Conservation (phyloP, 1,140 invertebrate species). For the Meteorus sp. region DNA sequence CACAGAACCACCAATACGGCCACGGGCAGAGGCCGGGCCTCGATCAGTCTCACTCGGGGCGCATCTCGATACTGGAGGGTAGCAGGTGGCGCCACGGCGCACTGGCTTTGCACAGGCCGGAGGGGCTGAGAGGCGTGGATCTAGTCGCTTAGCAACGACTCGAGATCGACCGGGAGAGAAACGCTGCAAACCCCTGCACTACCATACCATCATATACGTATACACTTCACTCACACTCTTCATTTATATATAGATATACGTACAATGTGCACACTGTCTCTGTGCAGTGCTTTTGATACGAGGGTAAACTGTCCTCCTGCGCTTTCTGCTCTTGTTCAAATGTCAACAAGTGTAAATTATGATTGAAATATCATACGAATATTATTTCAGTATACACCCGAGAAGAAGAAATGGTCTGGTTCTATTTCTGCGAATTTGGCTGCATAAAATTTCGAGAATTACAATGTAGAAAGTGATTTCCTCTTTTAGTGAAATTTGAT, state of each 20-base stretch:
- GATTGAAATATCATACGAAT: not conserved
- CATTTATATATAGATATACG: too few relatives aligned
- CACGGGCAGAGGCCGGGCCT: slow-evolving; percentile 30
- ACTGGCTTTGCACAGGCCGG: slow-evolving; percentile 21
- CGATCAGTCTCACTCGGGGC: slow-evolving; percentile 46
- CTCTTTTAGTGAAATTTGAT: not conserved
- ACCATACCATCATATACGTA: too few relatives aligned
- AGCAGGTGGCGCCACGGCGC: slow-evolving; percentile 45
- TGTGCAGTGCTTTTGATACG: slow-evolving; percentile 14
- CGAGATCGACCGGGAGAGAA: slow-evolving; percentile 54
- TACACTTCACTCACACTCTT: too few relatives aligned
- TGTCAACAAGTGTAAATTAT: slow-evolving; percentile 1
- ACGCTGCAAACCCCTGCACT: slow-evolving; percentile 2
- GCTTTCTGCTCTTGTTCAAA: slow-evolving; percentile 2
- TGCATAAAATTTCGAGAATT: not conserved
- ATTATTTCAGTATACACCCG: too few relatives aligned
- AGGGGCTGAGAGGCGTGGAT: slow-evolving; percentile 41
- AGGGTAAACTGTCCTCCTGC: too few relatives aligned
- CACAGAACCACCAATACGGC: too few relatives aligned
- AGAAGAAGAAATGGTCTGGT: too few relatives aligned
- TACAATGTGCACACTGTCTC: not conserved
- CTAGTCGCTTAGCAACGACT: slow-evolving; percentile 55
- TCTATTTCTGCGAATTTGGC: too few relatives aligned
- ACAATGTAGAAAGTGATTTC: not conserved
- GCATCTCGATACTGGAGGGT: slow-evolving; percentile 50